phyloP scores from a whole-genome alignment of 2,888 invertebrate genomes.

The Limnephilus rhombicus region DNA sequence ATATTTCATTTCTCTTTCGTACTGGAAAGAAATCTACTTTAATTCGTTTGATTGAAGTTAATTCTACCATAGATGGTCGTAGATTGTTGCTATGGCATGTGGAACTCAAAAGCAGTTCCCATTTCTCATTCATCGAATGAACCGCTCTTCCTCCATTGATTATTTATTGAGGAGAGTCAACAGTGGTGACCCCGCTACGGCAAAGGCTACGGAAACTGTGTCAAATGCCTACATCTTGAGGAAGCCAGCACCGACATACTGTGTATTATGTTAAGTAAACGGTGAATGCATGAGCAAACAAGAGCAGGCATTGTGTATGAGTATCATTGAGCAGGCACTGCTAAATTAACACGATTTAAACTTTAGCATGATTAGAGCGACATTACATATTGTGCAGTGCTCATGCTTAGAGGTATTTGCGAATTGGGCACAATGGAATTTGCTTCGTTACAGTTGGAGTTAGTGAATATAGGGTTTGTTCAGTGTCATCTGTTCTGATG shows the following conservation, averaged over 20 bases:
- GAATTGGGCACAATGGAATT: background rate
- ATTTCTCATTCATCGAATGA: conserved; percentile 12
- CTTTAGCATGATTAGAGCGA: background rate
- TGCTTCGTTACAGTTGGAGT: background rate
- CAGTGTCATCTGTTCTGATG: background rate
- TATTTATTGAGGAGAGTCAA: conserved; percentile 10
- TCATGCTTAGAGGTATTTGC: background rate
- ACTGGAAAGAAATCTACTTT: background rate
- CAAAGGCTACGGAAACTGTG: conserved; percentile 29
- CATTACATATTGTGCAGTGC: background rate
- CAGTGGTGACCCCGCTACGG: background rate
- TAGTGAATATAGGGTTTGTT: background rate
- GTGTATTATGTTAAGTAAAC: background rate
- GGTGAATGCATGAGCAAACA: conserved; percentile 16
- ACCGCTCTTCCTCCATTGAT: conserved; percentile 8
- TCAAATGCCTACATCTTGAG: background rate
- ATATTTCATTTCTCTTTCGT: background rate
- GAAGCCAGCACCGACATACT: background rate
- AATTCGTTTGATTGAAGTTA: background rate
- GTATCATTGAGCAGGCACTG: background rate
- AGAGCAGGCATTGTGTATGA: background rate
- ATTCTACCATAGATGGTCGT: background rate
- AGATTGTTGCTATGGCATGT: background rate
- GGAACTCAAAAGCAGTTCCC: background rate
- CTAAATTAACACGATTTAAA: background rate